phyloP scores from a whole-genome alignment of 2,888 invertebrate genomes.

The Autographa gamma region DNA sequence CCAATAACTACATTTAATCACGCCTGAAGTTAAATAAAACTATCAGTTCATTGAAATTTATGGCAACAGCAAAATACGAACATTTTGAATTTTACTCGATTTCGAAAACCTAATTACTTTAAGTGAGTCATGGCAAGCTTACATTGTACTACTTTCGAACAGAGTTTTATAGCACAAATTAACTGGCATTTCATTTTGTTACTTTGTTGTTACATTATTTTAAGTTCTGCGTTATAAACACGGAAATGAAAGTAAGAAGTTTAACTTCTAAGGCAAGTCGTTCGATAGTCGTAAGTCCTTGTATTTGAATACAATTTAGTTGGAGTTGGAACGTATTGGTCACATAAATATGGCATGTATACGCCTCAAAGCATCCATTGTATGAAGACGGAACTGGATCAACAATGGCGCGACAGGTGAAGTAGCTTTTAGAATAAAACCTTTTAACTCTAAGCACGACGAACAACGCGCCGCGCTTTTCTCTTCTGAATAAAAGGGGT shows the following conservation, averaged over 20 bases:
- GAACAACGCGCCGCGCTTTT: slow-evolving; percentile 15
- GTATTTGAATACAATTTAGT: slow-evolving; percentile 1
- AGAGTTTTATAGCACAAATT: slow-evolving; percentile 12
- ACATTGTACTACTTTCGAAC: slow-evolving; percentile 6
- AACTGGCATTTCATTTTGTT: slow-evolving; percentile 4
- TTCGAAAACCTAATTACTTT: slow-evolving; percentile 25
- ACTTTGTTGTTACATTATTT: neutral
- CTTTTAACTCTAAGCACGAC: slow-evolving; percentile 42
- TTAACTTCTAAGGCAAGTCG: neutral
- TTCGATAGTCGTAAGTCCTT: neutral
- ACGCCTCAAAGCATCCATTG: slow-evolving; percentile 30
- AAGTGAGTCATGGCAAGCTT: slow-evolving; percentile 19
- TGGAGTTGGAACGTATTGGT: slow-evolving; percentile 15
- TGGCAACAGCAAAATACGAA: slow-evolving; percentile 5
- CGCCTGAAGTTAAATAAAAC: neutral
- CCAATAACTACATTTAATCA: neutral
- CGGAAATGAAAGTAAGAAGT: slow-evolving; percentile 16
- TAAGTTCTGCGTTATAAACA: slow-evolving; percentile 10
- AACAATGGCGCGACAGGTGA: slow-evolving; percentile 58
- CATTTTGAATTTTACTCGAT: slow-evolving; percentile 19
- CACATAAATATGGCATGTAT: slow-evolving; percentile 17
- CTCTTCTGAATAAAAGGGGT: slow-evolving; percentile 23
- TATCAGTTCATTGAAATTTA: slow-evolving; percentile 4
- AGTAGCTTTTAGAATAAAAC: slow-evolving; percentile 56
- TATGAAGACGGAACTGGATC: slow-evolving; percentile 28